Percentiles rank a stretch among this genome's conserved stretches.
Conservation (phyloP, 53 echinoderm and acorn worm species). For the Arbacia lixula region DNA sequence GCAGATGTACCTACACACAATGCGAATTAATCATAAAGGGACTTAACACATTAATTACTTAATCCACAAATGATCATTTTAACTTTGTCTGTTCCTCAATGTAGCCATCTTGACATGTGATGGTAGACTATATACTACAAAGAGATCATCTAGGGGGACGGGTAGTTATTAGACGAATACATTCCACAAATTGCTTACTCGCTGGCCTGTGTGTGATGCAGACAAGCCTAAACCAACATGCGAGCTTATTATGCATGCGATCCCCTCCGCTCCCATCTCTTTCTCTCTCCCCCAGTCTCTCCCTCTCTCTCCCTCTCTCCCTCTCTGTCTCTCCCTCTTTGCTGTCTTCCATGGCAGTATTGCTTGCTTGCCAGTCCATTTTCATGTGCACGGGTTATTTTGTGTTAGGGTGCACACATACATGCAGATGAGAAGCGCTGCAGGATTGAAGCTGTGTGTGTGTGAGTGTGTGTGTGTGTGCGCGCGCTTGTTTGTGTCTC, state of each 20-base stretch:
- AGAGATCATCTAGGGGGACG: constrained; percentile 40
- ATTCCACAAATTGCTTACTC: constrained; percentile 51
- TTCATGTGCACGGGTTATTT: constrained; percentile 51
- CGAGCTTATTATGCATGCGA: constrained; percentile 56
- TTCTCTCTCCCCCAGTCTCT: too few species aligned
- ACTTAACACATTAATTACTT: too few species aligned
- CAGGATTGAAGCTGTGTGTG: constrained; percentile 22
- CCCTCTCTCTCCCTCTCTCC: too few species aligned
- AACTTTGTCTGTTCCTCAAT: too few species aligned
- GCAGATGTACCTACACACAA: too few species aligned
- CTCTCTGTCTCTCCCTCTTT: too few species aligned
- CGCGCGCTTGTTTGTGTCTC: not conserved
- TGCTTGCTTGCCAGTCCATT: constrained; percentile 31
- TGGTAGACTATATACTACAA: constrained; percentile 28
- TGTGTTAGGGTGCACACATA: constrained; percentile 39
- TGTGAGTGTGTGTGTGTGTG: not conserved
- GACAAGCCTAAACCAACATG: constrained; percentile 55
- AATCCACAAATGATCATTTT: too few species aligned
- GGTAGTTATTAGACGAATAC: constrained; percentile 50
- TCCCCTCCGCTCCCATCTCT: not conserved
- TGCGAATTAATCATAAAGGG: too few species aligned
- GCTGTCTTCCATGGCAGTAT: too few species aligned
- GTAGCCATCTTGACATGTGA: constrained; percentile 41
- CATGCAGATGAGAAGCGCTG: not conserved
- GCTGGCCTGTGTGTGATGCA: constrained; percentile 28